Base-by-base conservation (phyloP, 2,888 invertebrate species). In the Harpagoxenus sublaevis region DNA sequence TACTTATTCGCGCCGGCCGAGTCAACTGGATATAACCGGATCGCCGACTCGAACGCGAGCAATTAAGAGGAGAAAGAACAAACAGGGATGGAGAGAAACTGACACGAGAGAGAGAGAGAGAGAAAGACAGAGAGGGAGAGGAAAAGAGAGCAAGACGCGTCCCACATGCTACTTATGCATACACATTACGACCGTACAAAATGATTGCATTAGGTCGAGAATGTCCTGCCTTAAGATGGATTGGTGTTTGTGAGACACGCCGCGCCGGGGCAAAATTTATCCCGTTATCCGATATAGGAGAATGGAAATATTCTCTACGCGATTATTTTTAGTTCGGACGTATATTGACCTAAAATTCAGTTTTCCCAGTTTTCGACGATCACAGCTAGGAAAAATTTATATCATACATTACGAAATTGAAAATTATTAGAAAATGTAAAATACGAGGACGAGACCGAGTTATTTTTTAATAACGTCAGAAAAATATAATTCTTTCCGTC, bases 11-110 rank as follows among this genome's bases (percentile, higher is more conserved):
- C 48, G n/a, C 75, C 83, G 42, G 74, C 65, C 86, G 70, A 78
- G 71, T n/a, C 6, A 86, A 91, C 93, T 86, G 92, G 92, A 89
- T 92, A 79, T 51, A 92, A 92, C 93, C 88, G 89, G 92, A 86
- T 81, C 10, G 42, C 31, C 39, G 15, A 60, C 68, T 82, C 66
- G 84, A 84, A 73, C 55, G 73, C 65, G 10, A 39, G 75, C 70
- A 84, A 87, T 89, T 90, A 84, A 83, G 82, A 84, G 55, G 66
- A 68, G 57, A 62, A 62, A 60, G 28, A 60, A 71, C 2, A 74
- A 74, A 60, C 15, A 6, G n/a, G 12, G 42, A 81, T 10, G 65
- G 45, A 68, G 10, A 57, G 53, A 55, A 23, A 71, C 39, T 28
- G 18, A 10, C 31, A 6, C 35, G 45, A 57, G 73, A 45, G 31